Base-by-base conservation (phyloP, 1,140 invertebrate genomes). In the Leptinotarsa undecemlineata region DNA sequence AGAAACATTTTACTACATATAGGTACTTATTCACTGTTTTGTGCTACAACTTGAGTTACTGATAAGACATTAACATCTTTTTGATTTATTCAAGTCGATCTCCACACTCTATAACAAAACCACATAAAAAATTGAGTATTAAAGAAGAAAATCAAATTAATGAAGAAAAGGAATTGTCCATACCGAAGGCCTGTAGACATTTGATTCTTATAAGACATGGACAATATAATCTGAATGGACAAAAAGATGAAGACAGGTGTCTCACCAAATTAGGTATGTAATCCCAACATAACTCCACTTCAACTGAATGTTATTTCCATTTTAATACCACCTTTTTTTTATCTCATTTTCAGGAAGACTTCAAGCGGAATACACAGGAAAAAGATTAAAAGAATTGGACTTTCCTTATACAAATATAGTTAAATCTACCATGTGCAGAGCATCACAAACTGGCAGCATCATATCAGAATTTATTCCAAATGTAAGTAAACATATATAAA, bases 141-240 rank as follows among this genome's bases (percentile, higher is more conserved):
- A 86, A 87, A 47, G 89, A 91, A 77, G 88, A 92, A 62, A 92
- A 93, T 80, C 84, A 88, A 68, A 88, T 87, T 57, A 92, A 92
- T 82, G 87, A 89, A 79, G 83, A 90, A 77, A 80, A 88, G 63
- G 90, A 91, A 78, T 88, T 88, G 15, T 83, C 87, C 4, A 92
- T 88, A 76, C 86, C 95, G 1, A 96, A 90, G 83, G 92, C 92
- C 4, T 88, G 90, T 0, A 87, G 97, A 48, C 94, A 99, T 85
- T 84, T 99, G 47, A 89, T 99, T 77, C 88, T 99, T 6, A 94
- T 99, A 76, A 89, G 98, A 48, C 98, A 99, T 87, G 98, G 98
- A 0, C 97, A 99, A 83, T 99, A 98, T 83, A 90, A 96, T 78
- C 82, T 92, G 21, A 86, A 89, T 26, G 95, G 93, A 1, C 85